Evolutionary conservation across 2,797 vertebrate genomes (phyloP).

Genomic region (Sebastes cheni): DNA sequence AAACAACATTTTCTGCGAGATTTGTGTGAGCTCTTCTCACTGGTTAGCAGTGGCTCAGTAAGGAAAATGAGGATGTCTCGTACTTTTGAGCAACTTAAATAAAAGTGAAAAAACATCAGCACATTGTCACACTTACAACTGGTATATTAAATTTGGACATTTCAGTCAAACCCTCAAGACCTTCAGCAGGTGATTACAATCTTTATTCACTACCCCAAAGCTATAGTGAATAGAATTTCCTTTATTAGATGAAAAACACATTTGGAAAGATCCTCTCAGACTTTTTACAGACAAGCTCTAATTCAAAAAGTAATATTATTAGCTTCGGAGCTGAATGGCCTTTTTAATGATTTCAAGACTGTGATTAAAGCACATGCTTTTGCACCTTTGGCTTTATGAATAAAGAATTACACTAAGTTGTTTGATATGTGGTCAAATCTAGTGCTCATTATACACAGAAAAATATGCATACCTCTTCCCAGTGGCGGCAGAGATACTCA

Average conservation of each 20-base stretch:
- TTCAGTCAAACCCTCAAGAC: background rate
- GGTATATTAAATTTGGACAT: background rate
- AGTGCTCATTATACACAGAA: too few relatives aligned
- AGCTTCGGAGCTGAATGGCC: too few relatives aligned
- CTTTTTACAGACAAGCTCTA: too few relatives aligned
- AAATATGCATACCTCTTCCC: too few relatives aligned
- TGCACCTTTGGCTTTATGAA: too few relatives aligned
- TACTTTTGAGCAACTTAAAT: background rate
- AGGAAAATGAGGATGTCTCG: background rate
- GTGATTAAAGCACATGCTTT: too few relatives aligned
- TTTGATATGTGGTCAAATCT: too few relatives aligned
- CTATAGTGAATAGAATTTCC: background rate
- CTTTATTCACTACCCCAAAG: background rate
- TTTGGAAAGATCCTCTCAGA: too few relatives aligned
- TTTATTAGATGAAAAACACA: background rate
- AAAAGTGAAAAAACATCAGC: background rate
- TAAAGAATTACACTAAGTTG: too few relatives aligned
- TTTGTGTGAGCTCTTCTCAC: background rate
- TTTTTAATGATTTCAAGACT: too few relatives aligned
- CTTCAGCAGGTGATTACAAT: background rate
- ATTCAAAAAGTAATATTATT: too few relatives aligned
- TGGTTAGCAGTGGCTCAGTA: background rate
- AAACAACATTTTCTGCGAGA: background rate
- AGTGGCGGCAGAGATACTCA: too few relatives aligned
- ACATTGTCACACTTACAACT: background rate